These are phyloP conservation scores for Perizoma flavofasciatum DNA, from an alignment of 2,888 invertebrate genomes.

Conservation along the genomic window DNA sequence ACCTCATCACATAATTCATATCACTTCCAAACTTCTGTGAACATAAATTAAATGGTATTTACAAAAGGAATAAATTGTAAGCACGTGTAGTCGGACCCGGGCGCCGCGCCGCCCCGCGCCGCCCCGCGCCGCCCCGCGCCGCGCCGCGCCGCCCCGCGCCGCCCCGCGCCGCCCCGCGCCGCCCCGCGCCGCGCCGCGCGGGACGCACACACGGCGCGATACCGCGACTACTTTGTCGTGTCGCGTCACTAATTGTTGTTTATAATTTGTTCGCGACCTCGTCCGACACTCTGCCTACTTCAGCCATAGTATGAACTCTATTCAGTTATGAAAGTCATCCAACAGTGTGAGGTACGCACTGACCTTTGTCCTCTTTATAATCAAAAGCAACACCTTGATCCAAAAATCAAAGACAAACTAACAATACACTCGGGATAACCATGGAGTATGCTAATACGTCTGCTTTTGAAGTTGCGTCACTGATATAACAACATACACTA, in stretches of 20 bases:
- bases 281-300: constrained; percentile 21
- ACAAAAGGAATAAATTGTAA: constrained; percentile 46
- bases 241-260: constrained; percentile 71
- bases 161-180: too few species aligned
- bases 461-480: constrained; percentile 2
- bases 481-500: constrained; percentile 5
- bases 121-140: too few species aligned
- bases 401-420: not conserved
- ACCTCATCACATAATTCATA: constrained; percentile 28
- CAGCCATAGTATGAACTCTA: constrained; percentile 10
- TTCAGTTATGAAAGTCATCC: constrained; percentile 4
- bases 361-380: too few species aligned
- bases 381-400: not conserved
- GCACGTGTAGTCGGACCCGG: constrained; percentile 46
- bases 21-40: constrained; percentile 24
- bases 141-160: too few species aligned
- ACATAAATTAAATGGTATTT: constrained; percentile 39
- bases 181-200: too few species aligned
- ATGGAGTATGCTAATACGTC: not conserved
- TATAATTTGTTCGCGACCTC: constrained; percentile 65
- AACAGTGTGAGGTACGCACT: not conserved
- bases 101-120: too few species aligned
- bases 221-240: constrained; percentile 52
- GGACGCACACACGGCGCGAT: constrained; percentile 37
- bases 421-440: not conserved